These are phyloP conservation scores for Stichopus horrens DNA, from an alignment of 53 echinoderm and acorn worm genomes.

Conservation along the genomic window DNA sequence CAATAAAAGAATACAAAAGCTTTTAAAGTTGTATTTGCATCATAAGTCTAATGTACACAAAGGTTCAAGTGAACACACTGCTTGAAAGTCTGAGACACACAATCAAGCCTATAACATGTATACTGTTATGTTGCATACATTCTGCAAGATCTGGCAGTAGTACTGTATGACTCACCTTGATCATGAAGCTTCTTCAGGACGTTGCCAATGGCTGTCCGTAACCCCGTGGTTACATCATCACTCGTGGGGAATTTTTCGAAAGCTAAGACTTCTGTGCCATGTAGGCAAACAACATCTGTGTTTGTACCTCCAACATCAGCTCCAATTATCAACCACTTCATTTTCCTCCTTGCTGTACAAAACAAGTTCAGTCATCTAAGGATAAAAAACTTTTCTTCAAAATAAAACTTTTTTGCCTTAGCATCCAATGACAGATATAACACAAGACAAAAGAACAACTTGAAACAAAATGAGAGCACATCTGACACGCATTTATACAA, in stretches of 20 bases:
- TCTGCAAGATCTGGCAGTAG: neutral
- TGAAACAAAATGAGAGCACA: too few species aligned
- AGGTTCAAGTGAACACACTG: too few species aligned
- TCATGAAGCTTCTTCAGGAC: constrained; percentile 52
- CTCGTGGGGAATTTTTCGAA: constrained; percentile 80
- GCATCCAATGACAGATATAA: too few species aligned
- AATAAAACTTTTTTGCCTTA: too few species aligned
- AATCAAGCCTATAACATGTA: neutral
- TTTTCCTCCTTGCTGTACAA: neutral
- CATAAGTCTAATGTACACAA: too few species aligned
- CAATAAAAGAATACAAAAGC: too few species aligned
- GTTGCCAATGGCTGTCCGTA: constrained; percentile 59
- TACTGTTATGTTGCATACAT: neutral
- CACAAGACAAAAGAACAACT: too few species aligned
- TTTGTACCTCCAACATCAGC: constrained; percentile 94
- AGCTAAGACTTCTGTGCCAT: constrained; percentile 61
- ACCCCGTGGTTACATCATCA: constrained; percentile 78
- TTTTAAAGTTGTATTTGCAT: too few species aligned
- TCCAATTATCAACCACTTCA: constrained; percentile 61
- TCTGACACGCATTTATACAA: too few species aligned
- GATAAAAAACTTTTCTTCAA: too few species aligned
- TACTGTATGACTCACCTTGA: constrained; percentile 47
- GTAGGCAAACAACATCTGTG: constrained; percentile 86
- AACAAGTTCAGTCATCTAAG: too few species aligned
- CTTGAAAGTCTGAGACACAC: neutral